phyloP scores from a whole-genome alignment of 1,140 invertebrate genomes.

The Zelostemma sp. region DNA sequence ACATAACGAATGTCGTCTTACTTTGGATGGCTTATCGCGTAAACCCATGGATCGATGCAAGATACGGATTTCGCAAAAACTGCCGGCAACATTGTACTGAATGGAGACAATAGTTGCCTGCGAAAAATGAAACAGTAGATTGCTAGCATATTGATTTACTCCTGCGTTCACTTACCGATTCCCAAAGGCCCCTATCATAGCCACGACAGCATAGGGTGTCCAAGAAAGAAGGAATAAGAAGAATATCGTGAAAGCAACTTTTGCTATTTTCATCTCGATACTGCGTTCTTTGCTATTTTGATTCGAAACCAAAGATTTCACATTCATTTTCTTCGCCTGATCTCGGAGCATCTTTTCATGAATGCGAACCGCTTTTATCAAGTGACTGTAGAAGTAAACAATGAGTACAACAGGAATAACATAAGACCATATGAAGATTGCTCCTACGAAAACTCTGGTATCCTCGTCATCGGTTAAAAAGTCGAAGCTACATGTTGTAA shows the following conservation, averaged over 20 bases:
- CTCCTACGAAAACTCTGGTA: slow-evolving; percentile 77
- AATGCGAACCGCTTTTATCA: slow-evolving; percentile 78
- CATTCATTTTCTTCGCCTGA: slow-evolving; percentile 86
- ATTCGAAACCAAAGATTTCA: slow-evolving; percentile 79
- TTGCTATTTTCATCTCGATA: slow-evolving; percentile 81
- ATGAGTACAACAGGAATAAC: slow-evolving; percentile 77
- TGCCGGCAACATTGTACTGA: slow-evolving; percentile 81
- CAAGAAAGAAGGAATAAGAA: slow-evolving; percentile 81
- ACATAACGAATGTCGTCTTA: slow-evolving; percentile 70
- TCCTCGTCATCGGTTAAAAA: slow-evolving; percentile 79
- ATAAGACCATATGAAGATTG: slow-evolving; percentile 80
- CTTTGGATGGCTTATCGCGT: slow-evolving; percentile 84
- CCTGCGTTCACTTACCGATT: slow-evolving; percentile 70
- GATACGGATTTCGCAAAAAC: slow-evolving; percentile 80
- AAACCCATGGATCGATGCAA: slow-evolving; percentile 84
- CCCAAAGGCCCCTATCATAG: slow-evolving; percentile 81
- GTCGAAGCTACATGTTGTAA: slow-evolving; percentile 83
- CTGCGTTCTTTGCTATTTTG: slow-evolving; percentile 76
- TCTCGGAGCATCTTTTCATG: slow-evolving; percentile 85
- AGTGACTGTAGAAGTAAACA: slow-evolving; percentile 77
- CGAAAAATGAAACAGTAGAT: slow-evolving; percentile 22
- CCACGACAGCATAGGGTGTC: slow-evolving; percentile 81
- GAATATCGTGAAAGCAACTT: slow-evolving; percentile 83
- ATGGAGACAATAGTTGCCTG: slow-evolving; percentile 75
- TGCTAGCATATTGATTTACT: slow-evolving; percentile 8